Evolutionary conservation across 2,888 invertebrate species (phyloP).

Genomic region (Scaptomyza caliginosa): DNA sequence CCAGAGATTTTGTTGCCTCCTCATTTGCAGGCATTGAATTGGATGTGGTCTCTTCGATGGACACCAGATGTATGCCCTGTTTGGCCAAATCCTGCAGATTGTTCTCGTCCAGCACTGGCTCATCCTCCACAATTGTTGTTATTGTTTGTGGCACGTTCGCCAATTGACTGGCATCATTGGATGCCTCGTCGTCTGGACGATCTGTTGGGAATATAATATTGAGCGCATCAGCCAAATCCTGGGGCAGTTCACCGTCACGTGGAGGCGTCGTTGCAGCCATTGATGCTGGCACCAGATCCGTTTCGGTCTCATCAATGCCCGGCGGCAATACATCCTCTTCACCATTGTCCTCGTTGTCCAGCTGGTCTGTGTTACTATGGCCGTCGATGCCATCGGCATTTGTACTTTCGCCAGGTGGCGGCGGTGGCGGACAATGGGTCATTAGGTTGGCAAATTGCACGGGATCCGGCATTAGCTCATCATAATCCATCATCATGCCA

Average conservation of each 20-base stretch:
- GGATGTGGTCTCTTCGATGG: constrained; percentile 76
- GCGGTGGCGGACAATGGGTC: constrained; percentile 83
- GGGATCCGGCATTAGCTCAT: constrained; percentile 84
- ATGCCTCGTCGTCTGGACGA: constrained; percentile 71
- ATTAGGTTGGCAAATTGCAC: constrained; percentile 84
- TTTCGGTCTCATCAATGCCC: constrained; percentile 83
- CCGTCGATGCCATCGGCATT: constrained; percentile 17
- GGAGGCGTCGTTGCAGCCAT: constrained; percentile 84
- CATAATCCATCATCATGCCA: constrained; percentile 83
- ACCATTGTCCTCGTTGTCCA: constrained; percentile 54
- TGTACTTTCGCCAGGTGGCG: constrained; percentile 69
- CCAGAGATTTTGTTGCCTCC: constrained; percentile 19
- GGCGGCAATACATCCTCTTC: constrained; percentile 83
- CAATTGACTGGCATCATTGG: constrained; percentile 41
- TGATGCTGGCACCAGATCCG: constrained; percentile 84
- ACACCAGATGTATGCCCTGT: constrained; percentile 82
- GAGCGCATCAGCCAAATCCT: constrained; percentile 87
- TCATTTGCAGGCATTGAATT: constrained; percentile 53
- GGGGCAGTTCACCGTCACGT: constrained; percentile 85
- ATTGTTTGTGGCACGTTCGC: constrained; percentile 66
- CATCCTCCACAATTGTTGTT: constrained; percentile 68
- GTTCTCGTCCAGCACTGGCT: constrained; percentile 70
- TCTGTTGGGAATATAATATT: constrained; percentile 87
- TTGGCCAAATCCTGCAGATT: constrained; percentile 80
- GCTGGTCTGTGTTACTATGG: constrained; percentile 12